Percentiles rank a stretch among this genome's conserved stretches.
Evolutionary conservation across 2,113 vertebrate species (phyloP).

Genomic region (Xenopus laevis): DNA sequence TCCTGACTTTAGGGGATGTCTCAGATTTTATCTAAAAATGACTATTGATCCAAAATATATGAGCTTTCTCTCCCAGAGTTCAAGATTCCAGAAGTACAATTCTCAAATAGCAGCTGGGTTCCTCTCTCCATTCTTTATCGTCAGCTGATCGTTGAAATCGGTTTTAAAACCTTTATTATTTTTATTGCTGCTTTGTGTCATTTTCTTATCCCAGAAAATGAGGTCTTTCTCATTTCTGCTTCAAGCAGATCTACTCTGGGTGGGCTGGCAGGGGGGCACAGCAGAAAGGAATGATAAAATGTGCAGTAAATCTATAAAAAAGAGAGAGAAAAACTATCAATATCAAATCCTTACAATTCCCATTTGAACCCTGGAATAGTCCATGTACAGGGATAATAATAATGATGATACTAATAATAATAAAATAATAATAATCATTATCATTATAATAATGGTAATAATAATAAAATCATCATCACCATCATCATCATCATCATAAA

Average conservation of each 20-base stretch:
- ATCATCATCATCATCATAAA: too few species aligned
- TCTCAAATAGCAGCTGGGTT: constrained; percentile 27
- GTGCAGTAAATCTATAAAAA: not conserved
- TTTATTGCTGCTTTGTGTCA: not conserved
- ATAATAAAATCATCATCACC: too few species aligned
- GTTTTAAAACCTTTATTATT: constrained; percentile 17
- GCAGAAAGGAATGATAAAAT: not conserved
- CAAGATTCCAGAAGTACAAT: constrained; percentile 34
- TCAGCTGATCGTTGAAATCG: constrained; percentile 24
- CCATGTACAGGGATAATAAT: not conserved
- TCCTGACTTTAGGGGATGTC: constrained; percentile 34
- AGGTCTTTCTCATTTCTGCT: not conserved
- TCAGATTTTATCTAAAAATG: constrained; percentile 42
- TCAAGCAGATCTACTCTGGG: not conserved
- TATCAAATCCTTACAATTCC: not conserved
- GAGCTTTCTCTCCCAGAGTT: constrained; percentile 35
- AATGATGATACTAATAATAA: not conserved
- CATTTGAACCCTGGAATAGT: not conserved
- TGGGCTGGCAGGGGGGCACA: not conserved
- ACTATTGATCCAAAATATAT: constrained; percentile 42
- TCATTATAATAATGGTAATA: too few species aligned
- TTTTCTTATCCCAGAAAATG: not conserved
- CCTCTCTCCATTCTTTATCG: constrained; percentile 15
- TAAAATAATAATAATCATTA: too few species aligned
- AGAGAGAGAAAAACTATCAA: not conserved